A percentile compares a stretch with the other conserved stretches of the same genome.
Conservation (phyloP, 2,113 vertebrate genomes). For the Microcebus tavaratra region DNA sequence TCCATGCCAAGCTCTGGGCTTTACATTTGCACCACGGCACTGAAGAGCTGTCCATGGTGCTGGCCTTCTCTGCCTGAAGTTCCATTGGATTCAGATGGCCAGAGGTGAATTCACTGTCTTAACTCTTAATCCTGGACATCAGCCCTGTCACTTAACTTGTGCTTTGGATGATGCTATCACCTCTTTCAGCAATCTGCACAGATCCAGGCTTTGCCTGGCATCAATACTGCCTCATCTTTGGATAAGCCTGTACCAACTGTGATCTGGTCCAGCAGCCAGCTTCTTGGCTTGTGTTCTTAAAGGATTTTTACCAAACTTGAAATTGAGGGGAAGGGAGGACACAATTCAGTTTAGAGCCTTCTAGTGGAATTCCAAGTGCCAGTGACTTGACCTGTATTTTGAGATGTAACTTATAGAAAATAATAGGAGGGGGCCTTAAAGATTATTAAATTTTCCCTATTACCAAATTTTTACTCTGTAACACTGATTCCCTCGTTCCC, state of each 20-base stretch:
- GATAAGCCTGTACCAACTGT: background rate
- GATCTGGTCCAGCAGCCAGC: background rate
- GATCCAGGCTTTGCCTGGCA: background rate
- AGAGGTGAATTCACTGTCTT: background rate
- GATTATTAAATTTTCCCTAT: background rate
- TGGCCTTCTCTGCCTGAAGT: background rate
- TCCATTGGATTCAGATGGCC: background rate
- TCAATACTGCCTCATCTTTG: background rate
- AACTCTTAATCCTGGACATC: background rate
- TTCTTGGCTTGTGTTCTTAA: background rate
- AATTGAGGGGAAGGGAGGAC: background rate
- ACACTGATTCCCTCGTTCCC: background rate
- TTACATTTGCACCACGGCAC: accelerated
- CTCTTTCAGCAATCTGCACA: background rate
- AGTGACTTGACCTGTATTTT: background rate
- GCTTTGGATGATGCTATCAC: background rate
- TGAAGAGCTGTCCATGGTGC: conserved; percentile 66
- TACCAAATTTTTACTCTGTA: background rate
- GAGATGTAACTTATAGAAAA: background rate
- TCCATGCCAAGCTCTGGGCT: background rate
- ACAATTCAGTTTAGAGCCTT: background rate
- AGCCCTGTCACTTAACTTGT: background rate
- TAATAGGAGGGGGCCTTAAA: background rate
- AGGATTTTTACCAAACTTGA: background rate
- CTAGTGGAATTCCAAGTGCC: background rate